phyloP scores from a whole-genome alignment of 2,797 vertebrate species.

The Clarias laeviceps region DNA sequence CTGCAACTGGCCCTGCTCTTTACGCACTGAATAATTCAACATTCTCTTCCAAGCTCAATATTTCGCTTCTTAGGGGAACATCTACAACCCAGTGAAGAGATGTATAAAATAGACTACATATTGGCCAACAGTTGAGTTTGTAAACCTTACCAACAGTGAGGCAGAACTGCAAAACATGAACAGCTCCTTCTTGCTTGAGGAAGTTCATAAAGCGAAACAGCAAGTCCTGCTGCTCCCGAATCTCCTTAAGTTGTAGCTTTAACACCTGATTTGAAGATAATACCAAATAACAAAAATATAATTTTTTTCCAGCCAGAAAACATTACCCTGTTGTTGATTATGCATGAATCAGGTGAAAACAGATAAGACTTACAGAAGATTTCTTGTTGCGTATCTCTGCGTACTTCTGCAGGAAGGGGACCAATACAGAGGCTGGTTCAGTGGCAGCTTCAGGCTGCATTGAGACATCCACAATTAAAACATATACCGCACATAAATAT shows the following conservation, averaged over 20 bases:
- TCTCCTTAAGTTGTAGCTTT: slow-evolving; percentile 93
- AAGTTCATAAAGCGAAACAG: slow-evolving; percentile 99
- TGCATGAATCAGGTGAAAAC: neutral
- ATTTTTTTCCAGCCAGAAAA: neutral
- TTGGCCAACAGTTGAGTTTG: neutral
- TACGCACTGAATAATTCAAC: neutral
- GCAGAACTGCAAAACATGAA: slow-evolving; percentile 96
- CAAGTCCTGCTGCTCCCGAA: slow-evolving; percentile 93
- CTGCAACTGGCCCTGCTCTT: neutral
- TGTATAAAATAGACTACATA: neutral
- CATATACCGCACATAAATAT: neutral
- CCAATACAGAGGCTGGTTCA: slow-evolving; percentile 82
- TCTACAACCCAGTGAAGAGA: neutral
- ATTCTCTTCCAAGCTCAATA: neutral
- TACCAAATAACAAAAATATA: neutral
- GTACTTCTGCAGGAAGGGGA: slow-evolving; percentile 95
- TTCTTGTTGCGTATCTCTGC: slow-evolving; percentile 89
- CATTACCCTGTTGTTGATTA: neutral
- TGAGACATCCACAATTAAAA: slow-evolving; percentile 10
- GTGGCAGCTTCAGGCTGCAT: slow-evolving; percentile 88
- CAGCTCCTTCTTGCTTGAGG: slow-evolving; percentile 94
- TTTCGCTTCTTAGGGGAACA: neutral
- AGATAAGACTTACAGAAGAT: slow-evolving; percentile 78
- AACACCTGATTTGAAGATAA: slow-evolving; percentile 78
- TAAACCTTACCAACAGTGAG: slow-evolving; percentile 86